Base-by-base conservation (phyloP, 2,113 vertebrate species). In the Pungitius pungitius region DNA sequence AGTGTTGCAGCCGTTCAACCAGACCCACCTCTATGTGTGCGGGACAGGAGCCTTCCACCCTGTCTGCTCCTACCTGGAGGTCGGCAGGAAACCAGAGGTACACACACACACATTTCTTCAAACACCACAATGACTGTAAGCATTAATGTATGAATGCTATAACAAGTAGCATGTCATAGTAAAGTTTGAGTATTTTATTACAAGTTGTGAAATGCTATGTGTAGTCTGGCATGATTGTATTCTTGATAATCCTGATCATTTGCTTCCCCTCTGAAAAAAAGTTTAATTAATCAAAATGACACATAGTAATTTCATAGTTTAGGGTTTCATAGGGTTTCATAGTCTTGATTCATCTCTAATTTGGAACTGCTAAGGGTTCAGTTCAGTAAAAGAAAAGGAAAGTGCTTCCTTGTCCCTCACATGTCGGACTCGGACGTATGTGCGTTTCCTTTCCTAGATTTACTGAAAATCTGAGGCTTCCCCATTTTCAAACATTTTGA, bases 11-110 rank as follows among this genome's bases (percentile, higher is more conserved):
- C 81, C 93, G 12, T 98, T 96, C 83, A 99, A 99, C 91, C 96
- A 98, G 82, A 99, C 95, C 60, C 98, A 99, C 77, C 77, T 99
- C 70, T 99, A 99, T 0, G 95, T 94, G 63, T 99, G 98, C 33
- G 98, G 98, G 83, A 99, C 98, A 0, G 98, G 98, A 75, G 97
- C 98, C 81, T 99, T 99, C 70, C 98, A 99, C 89, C 98, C 98
- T 7, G 88, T 96, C 86, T 99, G 98, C 83, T 95, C 96, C 72
- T 98, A 96, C 85, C 90, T 99, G 90, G 96, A 97, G 75, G 93
- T 97, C 90, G 97, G 97, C 88, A 96, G 94, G 86, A 96, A 96
- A 87, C 92, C 94, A 78, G 97, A 99, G 97, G 97, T 99, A 97
- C 13, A 9, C 1, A 0, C 54, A 52, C 8, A 33, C 1, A 0